Conservation (phyloP, 2,888 invertebrate species). For the Caenorhabditis afra region DNA sequence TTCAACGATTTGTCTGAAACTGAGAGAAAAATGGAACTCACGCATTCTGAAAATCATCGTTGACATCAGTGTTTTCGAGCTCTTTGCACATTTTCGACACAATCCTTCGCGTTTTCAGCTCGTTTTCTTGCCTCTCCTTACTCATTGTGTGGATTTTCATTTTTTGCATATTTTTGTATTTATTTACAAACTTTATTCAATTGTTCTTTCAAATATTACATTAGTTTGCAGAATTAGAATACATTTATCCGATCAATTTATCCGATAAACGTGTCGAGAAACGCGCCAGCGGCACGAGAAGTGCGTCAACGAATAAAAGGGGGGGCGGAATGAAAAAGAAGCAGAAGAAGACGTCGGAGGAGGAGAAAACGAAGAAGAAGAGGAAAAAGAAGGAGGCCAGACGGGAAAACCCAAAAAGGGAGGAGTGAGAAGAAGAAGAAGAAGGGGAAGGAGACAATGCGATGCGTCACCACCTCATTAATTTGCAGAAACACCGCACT, state of each 20-base stretch:
- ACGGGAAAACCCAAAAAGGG: neutral
- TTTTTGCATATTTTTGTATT: conserved; percentile 14
- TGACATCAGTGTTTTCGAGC: conserved; percentile 25
- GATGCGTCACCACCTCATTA: conserved; percentile 43
- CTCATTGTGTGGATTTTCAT: too few relatives aligned
- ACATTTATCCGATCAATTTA: neutral
- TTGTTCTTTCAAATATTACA: too few relatives aligned
- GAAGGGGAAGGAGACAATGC: conserved; percentile 14
- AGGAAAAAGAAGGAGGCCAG: neutral
- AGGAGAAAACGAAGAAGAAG: neutral
- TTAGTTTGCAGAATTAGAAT: neutral
- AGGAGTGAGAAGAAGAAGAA: neutral
- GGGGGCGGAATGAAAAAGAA: neutral
- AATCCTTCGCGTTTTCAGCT: conserved; percentile 33
- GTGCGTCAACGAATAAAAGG: conserved; percentile 3
- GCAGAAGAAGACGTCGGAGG: too few relatives aligned
- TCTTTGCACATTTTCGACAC: conserved; percentile 41
- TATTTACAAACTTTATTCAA: neutral
- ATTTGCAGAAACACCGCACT: conserved; percentile 24
- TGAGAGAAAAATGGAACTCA: conserved; percentile 18
- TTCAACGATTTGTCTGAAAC: neutral
- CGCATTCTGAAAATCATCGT: conserved; percentile 47
- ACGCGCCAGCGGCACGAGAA: conserved; percentile 14
- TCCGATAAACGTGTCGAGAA: neutral
- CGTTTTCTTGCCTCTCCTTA: conserved; percentile 6